These are phyloP conservation scores for Apodemus speciosus DNA, from an alignment of 2,113 vertebrate species.

Conservation along the genomic window DNA sequence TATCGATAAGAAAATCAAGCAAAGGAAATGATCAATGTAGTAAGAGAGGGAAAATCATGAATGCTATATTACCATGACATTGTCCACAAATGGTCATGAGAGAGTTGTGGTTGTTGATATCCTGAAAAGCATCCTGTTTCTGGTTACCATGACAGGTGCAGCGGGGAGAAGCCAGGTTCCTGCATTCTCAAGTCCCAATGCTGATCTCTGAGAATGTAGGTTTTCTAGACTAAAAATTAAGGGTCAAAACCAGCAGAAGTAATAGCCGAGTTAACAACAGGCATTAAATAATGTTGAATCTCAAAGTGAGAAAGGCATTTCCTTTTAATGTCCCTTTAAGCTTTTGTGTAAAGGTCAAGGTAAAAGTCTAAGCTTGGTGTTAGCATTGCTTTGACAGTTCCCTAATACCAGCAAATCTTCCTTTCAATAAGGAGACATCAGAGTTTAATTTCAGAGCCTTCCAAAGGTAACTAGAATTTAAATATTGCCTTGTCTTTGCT, in stretches of 20 bases:
- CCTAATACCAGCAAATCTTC: conserved; percentile 16
- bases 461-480: conserved; percentile 33
- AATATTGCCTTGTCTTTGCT: neutral
- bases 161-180: neutral
- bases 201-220: neutral
- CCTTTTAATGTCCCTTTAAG: conserved; percentile 17
- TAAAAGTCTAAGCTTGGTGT: neutral
- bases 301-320: neutral
- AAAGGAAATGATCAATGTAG: neutral
- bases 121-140: neutral
- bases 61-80: neutral
- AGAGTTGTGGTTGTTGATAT: neutral
- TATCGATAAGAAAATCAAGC: neutral
- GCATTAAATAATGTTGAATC: neutral
- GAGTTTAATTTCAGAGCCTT: neutral
- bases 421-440: neutral
- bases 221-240: conserved; percentile 30
- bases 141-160: neutral
- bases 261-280: neutral
- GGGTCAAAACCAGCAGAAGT: neutral
- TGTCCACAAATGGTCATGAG: neutral
- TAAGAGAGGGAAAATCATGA: neutral
- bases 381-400: neutral
- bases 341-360: conserved; percentile 16
- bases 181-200: neutral